A percentile compares a stretch with the other conserved stretches of the same genome.
Evolutionary conservation across 2,797 vertebrate genomes (phyloP).

Genomic region (Oceanodroma leucorhoa): DNA sequence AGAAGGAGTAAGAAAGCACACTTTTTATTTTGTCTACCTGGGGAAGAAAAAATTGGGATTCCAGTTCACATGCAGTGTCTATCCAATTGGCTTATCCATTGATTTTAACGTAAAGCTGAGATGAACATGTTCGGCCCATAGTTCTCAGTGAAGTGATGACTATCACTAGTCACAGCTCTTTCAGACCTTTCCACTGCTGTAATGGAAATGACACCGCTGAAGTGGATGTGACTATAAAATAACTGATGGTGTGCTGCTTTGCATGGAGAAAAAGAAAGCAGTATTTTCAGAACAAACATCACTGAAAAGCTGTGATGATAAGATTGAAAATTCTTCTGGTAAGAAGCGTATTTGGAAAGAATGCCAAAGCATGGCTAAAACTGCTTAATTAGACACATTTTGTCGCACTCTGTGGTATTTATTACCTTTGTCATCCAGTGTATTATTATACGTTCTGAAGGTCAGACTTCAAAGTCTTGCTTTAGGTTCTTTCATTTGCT

Average conservation of each 20-base stretch:
- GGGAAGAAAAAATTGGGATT: background rate
- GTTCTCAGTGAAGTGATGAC: background rate
- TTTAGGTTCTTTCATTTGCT: constrained; percentile 1
- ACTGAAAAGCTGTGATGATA: background rate
- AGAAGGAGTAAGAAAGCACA: background rate
- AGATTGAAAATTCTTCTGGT: background rate
- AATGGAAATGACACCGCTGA: background rate
- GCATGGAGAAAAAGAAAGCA: background rate
- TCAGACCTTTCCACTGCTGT: background rate
- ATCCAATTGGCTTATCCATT: background rate
- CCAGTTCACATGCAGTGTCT: background rate
- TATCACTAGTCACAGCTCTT: background rate
- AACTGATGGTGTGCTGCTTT: background rate
- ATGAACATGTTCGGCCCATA: background rate
- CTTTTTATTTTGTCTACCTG: background rate
- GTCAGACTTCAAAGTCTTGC: constrained; percentile 19
- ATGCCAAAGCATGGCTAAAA: background rate
- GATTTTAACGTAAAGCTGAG: background rate
- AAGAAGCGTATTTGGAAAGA: background rate
- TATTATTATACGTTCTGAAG: background rate
- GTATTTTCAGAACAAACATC: background rate
- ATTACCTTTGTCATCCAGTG: background rate
- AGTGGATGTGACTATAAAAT: background rate
- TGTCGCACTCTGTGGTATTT: background rate
- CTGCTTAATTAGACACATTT: background rate